Percentiles rank a stretch among this genome's conserved stretches.
Evolutionary conservation across 2,797 vertebrate species (phyloP).

Genomic region (Rhinoraja longicauda): DNA sequence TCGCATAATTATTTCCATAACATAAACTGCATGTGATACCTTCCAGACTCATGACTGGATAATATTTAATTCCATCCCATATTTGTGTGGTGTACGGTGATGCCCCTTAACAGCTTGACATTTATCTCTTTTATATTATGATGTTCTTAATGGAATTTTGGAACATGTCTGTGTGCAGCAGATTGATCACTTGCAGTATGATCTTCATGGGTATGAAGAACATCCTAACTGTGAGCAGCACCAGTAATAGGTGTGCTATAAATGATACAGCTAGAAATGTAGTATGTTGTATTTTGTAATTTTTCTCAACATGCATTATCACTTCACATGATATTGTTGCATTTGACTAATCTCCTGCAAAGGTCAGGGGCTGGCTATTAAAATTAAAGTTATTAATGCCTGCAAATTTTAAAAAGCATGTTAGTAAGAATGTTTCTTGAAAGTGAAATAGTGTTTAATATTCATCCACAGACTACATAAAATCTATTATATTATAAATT

Average conservation of each 20-base stretch:
- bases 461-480: background rate
- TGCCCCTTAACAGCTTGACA: background rate
- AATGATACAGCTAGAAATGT: background rate
- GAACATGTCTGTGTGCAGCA: background rate
- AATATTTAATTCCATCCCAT: conserved; percentile 17
- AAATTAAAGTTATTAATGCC: background rate
- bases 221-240: background rate
- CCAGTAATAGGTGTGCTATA: background rate
- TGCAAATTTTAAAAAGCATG: background rate
- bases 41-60: background rate
- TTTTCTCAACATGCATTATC: background rate
- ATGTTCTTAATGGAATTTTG: conserved; percentile 13
- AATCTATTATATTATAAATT: background rate
- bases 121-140: conserved; percentile 28
- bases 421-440: background rate
- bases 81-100: background rate
- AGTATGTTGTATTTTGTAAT: no score
- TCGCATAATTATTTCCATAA: conserved; percentile 1
- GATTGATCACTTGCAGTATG: background rate
- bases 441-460: background rate
- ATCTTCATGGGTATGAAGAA: background rate
- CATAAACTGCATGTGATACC: background rate
- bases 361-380: background rate
- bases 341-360: background rate
- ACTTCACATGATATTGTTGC: background rate